Conservation (phyloP, 2,113 vertebrate genomes). For the Setophaga petechia region DNA sequence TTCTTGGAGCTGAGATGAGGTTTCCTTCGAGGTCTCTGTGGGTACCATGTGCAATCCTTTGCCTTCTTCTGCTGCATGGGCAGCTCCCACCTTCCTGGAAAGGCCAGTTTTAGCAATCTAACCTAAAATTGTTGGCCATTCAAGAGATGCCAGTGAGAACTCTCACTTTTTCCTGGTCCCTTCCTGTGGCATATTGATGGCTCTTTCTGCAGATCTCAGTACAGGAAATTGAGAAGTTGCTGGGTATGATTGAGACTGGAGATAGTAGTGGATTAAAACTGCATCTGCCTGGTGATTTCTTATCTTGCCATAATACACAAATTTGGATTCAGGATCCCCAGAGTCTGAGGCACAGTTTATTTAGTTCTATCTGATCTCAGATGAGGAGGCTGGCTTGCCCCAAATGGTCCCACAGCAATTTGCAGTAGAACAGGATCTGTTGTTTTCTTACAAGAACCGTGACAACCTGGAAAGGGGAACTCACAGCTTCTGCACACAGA, state of each 20-base stretch:
- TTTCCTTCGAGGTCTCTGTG: background rate
- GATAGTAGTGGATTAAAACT: background rate
- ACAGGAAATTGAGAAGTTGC: background rate
- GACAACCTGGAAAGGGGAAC: constrained; percentile 54
- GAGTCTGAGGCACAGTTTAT: background rate
- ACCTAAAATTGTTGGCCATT: background rate
- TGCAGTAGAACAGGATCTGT: background rate
- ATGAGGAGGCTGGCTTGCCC: background rate
- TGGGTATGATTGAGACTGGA: background rate
- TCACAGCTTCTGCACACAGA: background rate
- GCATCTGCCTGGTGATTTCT: background rate
- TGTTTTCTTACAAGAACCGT: constrained; percentile 35
- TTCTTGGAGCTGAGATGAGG: accelerated
- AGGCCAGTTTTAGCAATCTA: background rate
- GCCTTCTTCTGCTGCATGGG: background rate
- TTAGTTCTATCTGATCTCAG: background rate
- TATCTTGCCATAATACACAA: background rate
- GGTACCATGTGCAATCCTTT: background rate
- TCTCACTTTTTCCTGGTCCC: background rate
- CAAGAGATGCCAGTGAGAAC: background rate
- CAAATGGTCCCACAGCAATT: background rate
- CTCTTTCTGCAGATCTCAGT: background rate
- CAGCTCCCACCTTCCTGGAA: background rate
- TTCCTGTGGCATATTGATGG: background rate
- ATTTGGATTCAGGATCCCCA: background rate